These are phyloP conservation scores for Neofelis nebulosa DNA, from an alignment of 2,113 vertebrate species.

Conservation along the genomic window DNA sequence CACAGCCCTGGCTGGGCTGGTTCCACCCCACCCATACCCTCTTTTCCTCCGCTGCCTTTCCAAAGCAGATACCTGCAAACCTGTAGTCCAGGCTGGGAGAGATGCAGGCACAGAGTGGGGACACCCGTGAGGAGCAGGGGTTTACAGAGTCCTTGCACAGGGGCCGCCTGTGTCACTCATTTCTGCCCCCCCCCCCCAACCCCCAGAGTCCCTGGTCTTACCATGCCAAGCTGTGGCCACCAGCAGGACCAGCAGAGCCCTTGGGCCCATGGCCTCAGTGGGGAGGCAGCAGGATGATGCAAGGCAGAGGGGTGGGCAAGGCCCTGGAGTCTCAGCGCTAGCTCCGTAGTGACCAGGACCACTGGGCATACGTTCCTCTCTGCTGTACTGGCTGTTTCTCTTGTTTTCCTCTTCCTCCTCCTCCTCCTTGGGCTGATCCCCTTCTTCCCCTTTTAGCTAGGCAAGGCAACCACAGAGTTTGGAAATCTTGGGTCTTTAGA, in stretches of 20 bases:
- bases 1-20: too few relatives aligned
- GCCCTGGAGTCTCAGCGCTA: not conserved
- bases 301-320: not conserved
- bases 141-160: not conserved
- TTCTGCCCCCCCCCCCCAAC: too few relatives aligned
- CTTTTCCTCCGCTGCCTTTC: not conserved
- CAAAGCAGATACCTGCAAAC: not conserved
- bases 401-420: conserved; percentile 67
- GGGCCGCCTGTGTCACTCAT: not conserved
- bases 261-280: conserved; percentile 76
- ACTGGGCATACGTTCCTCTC: not conserved
- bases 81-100: not conserved
- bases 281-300: not conserved
- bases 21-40: not conserved
- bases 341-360: not conserved
- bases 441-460: conserved; percentile 75
- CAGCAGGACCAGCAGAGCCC: conserved; percentile 76
- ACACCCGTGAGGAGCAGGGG: not conserved
- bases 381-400: not conserved
- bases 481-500: conserved; percentile 75
- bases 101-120: too few relatives aligned
- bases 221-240: conserved; percentile 74
- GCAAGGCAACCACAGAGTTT: conserved; percentile 76
- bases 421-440: conserved; percentile 60
- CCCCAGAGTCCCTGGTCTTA: conserved; percentile 65